Evolutionary conservation across 92 coral and sea anemone genomes (phyloP), one percentile per base, ranked within the genome.

Genomic region (Phenganax stokvisi): DNA sequence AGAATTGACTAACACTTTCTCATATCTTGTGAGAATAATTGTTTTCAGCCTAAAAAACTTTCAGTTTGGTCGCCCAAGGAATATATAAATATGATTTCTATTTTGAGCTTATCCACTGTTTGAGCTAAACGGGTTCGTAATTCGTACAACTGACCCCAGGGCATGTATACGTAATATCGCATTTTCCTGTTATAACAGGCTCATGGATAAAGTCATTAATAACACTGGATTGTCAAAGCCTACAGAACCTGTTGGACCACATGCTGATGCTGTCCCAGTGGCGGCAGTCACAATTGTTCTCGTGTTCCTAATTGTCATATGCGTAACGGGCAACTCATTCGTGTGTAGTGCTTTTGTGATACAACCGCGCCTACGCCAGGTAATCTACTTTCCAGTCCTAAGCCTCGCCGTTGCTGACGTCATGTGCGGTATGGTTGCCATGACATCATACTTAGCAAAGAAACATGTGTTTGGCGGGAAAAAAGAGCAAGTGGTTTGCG

Each of bases 351-450:
- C 83, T 9, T 79, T 79, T 74, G 47, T 79, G 62, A 62, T 79
- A 27, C 83, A 79, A 47, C 83, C 83, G 8, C 72, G 83, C 2
- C 74, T 82, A 28, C 79, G 78, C 56, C 27, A 54, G 8, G 79
- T 29, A 13, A 30, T 71, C 85, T 82, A 82, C 30, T 70, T 44
- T 44, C 78, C 85, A 82, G 78, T 82, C 57, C 70, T 82, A 44
- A 82, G 62, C 71, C 80, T 82, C 56, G 79, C 85, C 56, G 72
- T 82, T 56, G 85, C 85, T n/a, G 85, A 82, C 71, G 52, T 82
- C 25, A n/a, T 82, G 78, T 70, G 78, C 70, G 85, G 85, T 53
- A 17, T 58, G 29, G 71, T 82, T 27, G 85, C 85, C 79, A 82
- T 82, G 85, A 28, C 85, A 44, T 82, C 85, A 30, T 82, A 82